Base-by-base conservation (phyloP, 2,113 vertebrate species). In the Lampris incognitus region DNA sequence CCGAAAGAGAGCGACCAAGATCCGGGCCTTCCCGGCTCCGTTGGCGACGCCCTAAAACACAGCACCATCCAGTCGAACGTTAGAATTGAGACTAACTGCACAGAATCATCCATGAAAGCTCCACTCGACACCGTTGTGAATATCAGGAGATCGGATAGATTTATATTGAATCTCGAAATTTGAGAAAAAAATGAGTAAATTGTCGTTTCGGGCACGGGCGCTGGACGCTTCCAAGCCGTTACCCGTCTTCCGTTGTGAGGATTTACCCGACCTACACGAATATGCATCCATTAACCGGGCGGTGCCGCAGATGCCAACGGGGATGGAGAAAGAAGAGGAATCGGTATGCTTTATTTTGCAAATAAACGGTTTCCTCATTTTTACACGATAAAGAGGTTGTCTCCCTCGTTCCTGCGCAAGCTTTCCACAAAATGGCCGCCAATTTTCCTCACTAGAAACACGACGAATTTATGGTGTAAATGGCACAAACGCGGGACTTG, bases 151-250 rank as follows among this genome's bases (percentile, higher is more conserved):
- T 92, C 93, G 91, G 91, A 90, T 91, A 94, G 92, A 88, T 93
- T 93, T 91, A 91, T 90, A 87, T 85, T 88, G 91, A 82, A 90
- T 92, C 93, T 94, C 81, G 90, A 95, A 89, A 93, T 94, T 90
- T 92, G 94, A 93, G 92, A 93, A 87, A 58, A 94, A 95, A 92
- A 99, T 98, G 97, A 99, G 97, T 94, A 99, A 99, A 96, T 93
- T 98, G 95, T 99, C 97, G 96, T 99, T 99, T 94, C 97, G 97
- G 96, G 97, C 97, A 91, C 96, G 97, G 96, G 97, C 97, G 96
- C 97, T 98, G 94, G 97, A 98, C 95, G 97, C 97, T 93, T 95
- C 97, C 94, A 99, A 99, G 95, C 97, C 97, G 88, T 95, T 98
- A 91, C 97, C 97, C 95, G 96, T 99, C 84, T 99, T 97, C 96